Evolutionary conservation across 1,140 invertebrate species (phyloP).

Genomic region (Conus betulinus): DNA sequence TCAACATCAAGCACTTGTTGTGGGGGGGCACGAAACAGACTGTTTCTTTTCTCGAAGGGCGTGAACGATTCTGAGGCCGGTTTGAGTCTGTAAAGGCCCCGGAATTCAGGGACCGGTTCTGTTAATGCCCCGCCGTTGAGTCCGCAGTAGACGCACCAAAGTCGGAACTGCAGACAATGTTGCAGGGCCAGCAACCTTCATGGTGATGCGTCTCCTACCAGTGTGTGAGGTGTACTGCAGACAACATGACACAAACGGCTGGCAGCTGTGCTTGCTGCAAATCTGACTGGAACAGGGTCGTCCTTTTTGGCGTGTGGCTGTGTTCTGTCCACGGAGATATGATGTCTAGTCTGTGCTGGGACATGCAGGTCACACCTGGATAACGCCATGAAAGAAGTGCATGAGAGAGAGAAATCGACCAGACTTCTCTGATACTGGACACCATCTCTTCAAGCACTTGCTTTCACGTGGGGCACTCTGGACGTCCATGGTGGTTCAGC

Average conservation of each 20-base stretch:
- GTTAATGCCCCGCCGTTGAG: no score
- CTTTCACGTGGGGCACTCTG: conserved; percentile 43
- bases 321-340: background rate
- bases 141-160: no score
- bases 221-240: no score
- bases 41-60: no score
- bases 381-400: background rate
- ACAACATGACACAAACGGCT: no score
- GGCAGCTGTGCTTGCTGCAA: background rate
- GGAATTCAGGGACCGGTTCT: no score
- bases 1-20: background rate
- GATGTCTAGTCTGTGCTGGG: background rate
- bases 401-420: background rate
- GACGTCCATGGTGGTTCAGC: conserved; percentile 45
- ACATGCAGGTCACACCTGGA: background rate
- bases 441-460: background rate
- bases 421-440: background rate
- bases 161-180: background rate
- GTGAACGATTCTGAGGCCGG: no score
- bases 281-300: background rate
- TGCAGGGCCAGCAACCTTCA: background rate
- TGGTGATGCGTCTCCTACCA: no score
- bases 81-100: no score
- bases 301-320: background rate
- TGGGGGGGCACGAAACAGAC: no score